Conservation (phyloP, 1,140 invertebrate genomes). For the Augochlora pura region DNA sequence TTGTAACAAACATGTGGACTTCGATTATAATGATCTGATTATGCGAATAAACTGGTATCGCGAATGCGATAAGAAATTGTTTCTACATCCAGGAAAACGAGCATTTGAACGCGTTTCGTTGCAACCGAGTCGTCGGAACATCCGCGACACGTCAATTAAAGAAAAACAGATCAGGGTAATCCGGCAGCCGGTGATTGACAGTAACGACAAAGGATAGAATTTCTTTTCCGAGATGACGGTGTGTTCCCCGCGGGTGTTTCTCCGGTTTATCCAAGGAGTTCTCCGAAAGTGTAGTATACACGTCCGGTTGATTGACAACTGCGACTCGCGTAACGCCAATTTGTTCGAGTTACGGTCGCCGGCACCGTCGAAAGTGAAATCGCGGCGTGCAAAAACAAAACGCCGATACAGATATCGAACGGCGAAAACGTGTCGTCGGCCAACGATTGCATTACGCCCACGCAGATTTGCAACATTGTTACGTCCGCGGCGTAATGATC, state of each 20-base stretch:
- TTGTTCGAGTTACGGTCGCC: constrained; percentile 61
- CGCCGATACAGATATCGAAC: constrained; percentile 36
- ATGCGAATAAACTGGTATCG: no score
- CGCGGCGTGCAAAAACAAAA: constrained; percentile 57
- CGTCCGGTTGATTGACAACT: constrained; percentile 50
- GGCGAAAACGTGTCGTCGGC: constrained; percentile 43
- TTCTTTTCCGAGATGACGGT: not conserved
- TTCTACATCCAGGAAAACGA: no score
- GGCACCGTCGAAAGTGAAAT: constrained; percentile 61
- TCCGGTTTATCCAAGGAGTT: not conserved
- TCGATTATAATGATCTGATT: no score
- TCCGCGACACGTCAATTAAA: not conserved
- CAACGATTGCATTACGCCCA: constrained; percentile 30
- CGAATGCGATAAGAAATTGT: no score
- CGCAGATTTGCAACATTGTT: not conserved
- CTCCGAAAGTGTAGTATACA: constrained; percentile 18
- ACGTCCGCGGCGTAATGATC: not conserved
- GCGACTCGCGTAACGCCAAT: constrained; percentile 54
- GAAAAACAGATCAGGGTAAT: not conserved
- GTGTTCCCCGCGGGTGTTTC: not conserved
- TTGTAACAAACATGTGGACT: no score
- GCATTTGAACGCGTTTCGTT: not conserved
- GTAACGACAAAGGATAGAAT: not conserved
- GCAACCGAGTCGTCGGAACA: not conserved
- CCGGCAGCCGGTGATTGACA: not conserved